phyloP scores from a whole-genome alignment of 2,888 invertebrate genomes.

The Caenorhabditis angaria region DNA sequence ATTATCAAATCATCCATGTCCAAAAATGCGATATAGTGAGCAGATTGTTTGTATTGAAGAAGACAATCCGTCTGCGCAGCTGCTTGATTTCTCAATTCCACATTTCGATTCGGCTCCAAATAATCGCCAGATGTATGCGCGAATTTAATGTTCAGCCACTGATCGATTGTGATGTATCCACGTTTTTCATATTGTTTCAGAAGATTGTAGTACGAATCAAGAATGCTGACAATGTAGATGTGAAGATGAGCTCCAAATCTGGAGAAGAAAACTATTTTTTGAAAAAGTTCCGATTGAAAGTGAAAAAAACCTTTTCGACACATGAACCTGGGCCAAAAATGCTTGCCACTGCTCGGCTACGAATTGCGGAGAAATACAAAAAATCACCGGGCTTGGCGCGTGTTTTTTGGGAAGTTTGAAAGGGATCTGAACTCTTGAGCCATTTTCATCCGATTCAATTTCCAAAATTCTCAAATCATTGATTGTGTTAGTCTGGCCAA shows the following conservation, averaged over 20 bases:
- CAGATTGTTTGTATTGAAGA: constrained; percentile 46
- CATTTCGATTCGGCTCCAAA: constrained; percentile 49
- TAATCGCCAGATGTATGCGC: constrained; percentile 26
- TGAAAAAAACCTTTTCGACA: constrained; percentile 2
- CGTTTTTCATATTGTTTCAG: constrained; percentile 16
- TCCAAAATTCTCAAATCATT: background rate
- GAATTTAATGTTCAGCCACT: constrained; percentile 46
- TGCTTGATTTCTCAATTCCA: constrained; percentile 51
- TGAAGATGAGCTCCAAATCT: constrained; percentile 22
- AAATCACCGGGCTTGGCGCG: constrained; percentile 16
- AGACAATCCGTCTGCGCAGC: constrained; percentile 53
- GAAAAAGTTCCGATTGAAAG: background rate
- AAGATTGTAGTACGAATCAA: constrained; percentile 12
- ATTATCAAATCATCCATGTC: constrained; percentile 54
- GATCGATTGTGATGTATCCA: constrained; percentile 39
- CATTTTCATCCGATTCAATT: background rate
- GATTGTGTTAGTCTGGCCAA: background rate
- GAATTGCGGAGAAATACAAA: constrained; percentile 23
- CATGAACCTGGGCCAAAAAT: constrained; percentile 17
- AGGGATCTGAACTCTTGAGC: constrained; percentile 10
- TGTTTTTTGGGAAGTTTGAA: constrained; percentile 8
- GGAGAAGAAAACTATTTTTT: background rate
- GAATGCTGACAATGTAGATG: constrained; percentile 15
- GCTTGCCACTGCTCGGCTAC: constrained; percentile 21
- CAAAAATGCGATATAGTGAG: constrained; percentile 42